phyloP scores from a whole-genome alignment of 2,113 vertebrate genomes.

The Hydrochoerus hydrochaeris region DNA sequence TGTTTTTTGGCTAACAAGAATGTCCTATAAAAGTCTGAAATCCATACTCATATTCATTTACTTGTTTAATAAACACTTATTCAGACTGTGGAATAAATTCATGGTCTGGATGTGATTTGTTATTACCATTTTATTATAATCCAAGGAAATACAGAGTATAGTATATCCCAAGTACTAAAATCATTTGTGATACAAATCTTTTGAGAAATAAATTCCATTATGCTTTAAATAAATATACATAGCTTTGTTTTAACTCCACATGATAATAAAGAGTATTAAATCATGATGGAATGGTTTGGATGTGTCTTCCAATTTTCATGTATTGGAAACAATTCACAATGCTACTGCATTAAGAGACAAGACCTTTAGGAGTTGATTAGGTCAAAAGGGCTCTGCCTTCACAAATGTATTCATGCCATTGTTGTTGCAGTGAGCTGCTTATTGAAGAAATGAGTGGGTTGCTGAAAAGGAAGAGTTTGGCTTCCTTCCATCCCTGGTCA shows the following conservation, averaged over 20 bases:
- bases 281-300: not conserved
- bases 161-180: not conserved
- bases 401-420: not conserved
- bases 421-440: not conserved
- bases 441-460: not conserved
- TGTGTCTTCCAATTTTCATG: not conserved
- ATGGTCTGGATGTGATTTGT: not conserved
- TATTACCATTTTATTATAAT: slow-evolving; percentile 31
- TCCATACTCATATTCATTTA: not conserved
- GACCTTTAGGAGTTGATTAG: not conserved
- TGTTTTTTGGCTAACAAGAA: not conserved
- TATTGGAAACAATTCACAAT: not conserved
- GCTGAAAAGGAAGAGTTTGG: not conserved
- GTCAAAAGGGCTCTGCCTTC: not conserved
- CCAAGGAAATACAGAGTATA: not conserved
- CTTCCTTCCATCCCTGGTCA: not conserved
- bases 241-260: not conserved
- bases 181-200: not conserved
- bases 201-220: slow-evolving; percentile 10
- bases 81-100: not conserved
- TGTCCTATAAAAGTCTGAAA: not conserved
- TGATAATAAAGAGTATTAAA: not conserved
- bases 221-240: slow-evolving; percentile 8
- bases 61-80: slow-evolving; percentile 45
- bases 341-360: not conserved